Conservation (phyloP, 2,797 vertebrate species). For the Margarornis squamiger region DNA sequence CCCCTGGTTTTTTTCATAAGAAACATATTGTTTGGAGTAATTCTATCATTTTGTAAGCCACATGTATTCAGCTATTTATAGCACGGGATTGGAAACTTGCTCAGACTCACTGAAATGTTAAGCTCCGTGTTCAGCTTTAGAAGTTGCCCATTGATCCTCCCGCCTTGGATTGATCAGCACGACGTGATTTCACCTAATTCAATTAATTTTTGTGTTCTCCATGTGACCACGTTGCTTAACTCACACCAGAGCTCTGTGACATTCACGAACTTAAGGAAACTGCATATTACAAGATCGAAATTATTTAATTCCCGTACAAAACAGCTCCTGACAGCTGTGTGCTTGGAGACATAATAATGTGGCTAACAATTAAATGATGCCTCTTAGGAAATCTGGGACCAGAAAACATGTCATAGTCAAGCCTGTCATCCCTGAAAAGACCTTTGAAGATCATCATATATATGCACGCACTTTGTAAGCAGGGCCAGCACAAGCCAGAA, state of each 20-base stretch:
- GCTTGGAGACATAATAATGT: not conserved
- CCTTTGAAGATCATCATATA: not conserved
- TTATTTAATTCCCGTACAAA: not conserved
- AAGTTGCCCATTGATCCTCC: not conserved
- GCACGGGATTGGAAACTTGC: not conserved
- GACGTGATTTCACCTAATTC: not conserved
- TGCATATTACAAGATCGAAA: conserved; percentile 42
- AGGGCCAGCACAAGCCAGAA: not conserved
- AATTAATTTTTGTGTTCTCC: not conserved
- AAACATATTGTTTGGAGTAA: not conserved
- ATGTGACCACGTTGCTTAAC: not conserved
- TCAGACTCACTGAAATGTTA: not conserved
- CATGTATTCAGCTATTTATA: not conserved
- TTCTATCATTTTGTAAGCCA: not conserved
- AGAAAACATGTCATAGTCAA: not conserved
- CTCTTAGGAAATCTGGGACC: not conserved
- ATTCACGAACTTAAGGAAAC: conserved; percentile 45
- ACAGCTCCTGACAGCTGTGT: not conserved
- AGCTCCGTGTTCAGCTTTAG: not conserved
- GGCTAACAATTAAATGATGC: not conserved
- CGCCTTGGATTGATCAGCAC: not conserved
- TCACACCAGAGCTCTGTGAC: not conserved
- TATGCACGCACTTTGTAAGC: fast-evolving
- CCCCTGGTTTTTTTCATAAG: not conserved
- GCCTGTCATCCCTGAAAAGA: not conserved